phyloP scores from a whole-genome alignment of 2,113 vertebrate species.

The Mastomys natalensis region DNA sequence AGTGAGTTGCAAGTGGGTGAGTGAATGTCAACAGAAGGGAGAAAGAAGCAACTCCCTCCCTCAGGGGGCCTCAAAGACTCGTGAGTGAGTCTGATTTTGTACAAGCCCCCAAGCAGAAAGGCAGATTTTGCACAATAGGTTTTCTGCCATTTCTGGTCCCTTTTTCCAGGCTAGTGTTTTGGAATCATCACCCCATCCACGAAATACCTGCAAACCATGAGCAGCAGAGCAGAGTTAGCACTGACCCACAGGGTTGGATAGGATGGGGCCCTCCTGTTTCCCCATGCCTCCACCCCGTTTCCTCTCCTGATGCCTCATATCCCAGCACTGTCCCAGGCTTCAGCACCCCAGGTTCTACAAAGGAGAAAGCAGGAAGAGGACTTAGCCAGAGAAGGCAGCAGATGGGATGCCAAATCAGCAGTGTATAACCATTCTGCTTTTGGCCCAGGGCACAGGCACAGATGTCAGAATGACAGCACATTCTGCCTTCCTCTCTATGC shows the following conservation, averaged over 20 bases:
- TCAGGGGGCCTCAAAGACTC: background rate
- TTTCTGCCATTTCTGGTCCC: no score
- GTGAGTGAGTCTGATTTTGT: background rate
- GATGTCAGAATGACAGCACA: constrained; percentile 65
- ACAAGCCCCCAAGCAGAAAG: constrained; percentile 44
- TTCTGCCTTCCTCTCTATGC: constrained; percentile 70
- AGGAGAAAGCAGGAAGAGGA: background rate
- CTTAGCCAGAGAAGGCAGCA: constrained; percentile 49
- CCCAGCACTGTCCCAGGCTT: background rate
- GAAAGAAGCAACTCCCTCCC: constrained; percentile 15
- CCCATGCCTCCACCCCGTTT: background rate
- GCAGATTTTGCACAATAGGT: background rate
- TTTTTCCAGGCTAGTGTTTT: background rate
- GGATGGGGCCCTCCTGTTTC: background rate
- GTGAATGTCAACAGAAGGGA: background rate
- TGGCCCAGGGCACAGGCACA: constrained; percentile 79
- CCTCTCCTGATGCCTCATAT: background rate
- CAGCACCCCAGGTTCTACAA: background rate
- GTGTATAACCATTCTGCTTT: constrained; percentile 60
- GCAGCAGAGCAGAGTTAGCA: background rate
- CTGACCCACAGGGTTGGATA: background rate
- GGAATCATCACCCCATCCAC: background rate
- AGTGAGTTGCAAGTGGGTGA: constrained; percentile 2
- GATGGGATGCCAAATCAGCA: constrained; percentile 67
- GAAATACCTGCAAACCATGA: background rate